Percentiles rank a stretch among this genome's conserved stretches.
These are phyloP conservation scores for Lepidurus packardi DNA, from an alignment of 1,140 invertebrate species.

Conservation along the genomic window DNA sequence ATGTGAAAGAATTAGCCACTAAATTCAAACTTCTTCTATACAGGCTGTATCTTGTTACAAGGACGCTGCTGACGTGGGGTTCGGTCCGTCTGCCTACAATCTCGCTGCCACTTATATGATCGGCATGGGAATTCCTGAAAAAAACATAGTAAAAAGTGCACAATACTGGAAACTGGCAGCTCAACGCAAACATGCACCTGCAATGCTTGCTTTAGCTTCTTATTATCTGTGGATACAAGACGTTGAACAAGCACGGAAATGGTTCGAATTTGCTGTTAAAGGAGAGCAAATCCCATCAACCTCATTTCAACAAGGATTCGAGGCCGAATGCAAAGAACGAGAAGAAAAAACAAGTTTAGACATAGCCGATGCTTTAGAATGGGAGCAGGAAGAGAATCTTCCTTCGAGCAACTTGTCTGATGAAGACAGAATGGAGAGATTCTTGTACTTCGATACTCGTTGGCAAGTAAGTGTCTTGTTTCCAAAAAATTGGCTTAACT, in stretches of 20 bases:
- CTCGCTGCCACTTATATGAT: neutral
- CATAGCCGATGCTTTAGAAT: too few species aligned
- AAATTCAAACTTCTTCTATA: neutral
- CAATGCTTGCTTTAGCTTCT: neutral
- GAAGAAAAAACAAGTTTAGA: too few species aligned
- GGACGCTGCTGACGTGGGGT: neutral
- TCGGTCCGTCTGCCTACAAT: neutral
- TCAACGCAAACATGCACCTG: neutral
- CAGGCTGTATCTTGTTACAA: neutral
- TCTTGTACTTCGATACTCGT: too few species aligned
- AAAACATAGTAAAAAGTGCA: neutral
- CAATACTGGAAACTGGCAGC: neutral
- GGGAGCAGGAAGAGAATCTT: too few species aligned
- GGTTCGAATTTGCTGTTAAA: neutral
- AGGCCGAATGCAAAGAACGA: too few species aligned
- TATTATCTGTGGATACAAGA: neutral
- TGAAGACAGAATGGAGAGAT: too few species aligned
- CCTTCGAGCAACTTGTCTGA: too few species aligned
- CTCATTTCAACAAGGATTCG: too few species aligned
- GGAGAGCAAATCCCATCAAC: neutral
- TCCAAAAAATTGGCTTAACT: too few species aligned
- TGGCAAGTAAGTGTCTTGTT: too few species aligned
- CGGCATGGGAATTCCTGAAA: neutral
- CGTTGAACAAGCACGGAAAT: neutral
- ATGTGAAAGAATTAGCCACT: too few species aligned